Percentiles rank a stretch among this genome's conserved stretches.
Conservation (phyloP, 1,140 invertebrate genomes). For the Hesperophylax magnus region DNA sequence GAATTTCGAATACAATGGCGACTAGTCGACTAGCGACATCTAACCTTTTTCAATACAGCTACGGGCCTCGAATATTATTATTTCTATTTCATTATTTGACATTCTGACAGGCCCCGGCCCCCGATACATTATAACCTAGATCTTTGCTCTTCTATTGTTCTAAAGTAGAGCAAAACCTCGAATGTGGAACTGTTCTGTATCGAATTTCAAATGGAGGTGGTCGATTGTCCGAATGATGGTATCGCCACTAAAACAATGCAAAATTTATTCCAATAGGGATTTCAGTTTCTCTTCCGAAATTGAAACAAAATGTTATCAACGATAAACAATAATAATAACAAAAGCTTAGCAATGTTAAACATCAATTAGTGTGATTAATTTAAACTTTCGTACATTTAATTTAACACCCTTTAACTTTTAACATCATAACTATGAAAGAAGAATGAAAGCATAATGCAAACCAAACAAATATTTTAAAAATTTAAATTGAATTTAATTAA, state of each 20-base stretch:
- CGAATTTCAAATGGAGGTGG: not conserved
- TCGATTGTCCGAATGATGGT: not conserved
- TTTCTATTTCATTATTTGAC: conserved; percentile 10
- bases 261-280: not conserved
- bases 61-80: not conserved
- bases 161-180: conserved; percentile 27
- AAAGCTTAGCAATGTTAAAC: no score
- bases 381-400: no score
- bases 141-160: conserved; percentile 31
- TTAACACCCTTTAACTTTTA: no score
- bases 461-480: no score
- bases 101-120: conserved; percentile 32
- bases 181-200: not conserved
- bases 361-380: no score
- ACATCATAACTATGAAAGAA: no score
- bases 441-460: no score
- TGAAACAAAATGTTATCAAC: no score
- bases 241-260: no score
- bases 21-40: conserved; percentile 25
- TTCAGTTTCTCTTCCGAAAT: not conserved
- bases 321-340: no score
- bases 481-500: no score
- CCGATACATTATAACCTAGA: conserved; percentile 28
- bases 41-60: conserved; percentile 23
- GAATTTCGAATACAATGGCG: not conserved